phyloP scores from a whole-genome alignment of 2,797 vertebrate genomes.

The Pseudomugil tenellus region DNA sequence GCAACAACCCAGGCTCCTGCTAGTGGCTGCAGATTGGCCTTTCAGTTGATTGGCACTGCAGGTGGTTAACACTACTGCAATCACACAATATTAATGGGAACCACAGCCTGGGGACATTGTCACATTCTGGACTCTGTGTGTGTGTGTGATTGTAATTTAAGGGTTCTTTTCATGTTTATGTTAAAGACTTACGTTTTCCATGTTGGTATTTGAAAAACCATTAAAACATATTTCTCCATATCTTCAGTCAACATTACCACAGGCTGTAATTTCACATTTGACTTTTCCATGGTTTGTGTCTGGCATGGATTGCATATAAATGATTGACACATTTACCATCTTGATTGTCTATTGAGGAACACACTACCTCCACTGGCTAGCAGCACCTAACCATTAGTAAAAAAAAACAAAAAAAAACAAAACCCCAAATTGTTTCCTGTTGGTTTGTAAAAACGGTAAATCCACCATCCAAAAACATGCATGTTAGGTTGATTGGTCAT shows the following conservation, averaged over 20 bases:
- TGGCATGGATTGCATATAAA: not conserved
- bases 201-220: constrained; percentile 30
- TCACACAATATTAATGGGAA: constrained; percentile 58
- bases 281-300: not conserved
- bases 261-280: constrained; percentile 27
- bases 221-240: constrained; percentile 24
- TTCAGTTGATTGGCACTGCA: constrained; percentile 62
- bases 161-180: constrained; percentile 13
- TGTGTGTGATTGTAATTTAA: constrained; percentile 19
- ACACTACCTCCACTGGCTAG: not conserved
- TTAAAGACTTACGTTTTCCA: constrained; percentile 17
- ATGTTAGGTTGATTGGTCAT: too few species aligned
- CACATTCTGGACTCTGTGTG: constrained; percentile 20
- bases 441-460: too few species aligned
- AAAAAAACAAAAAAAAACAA: too few species aligned
- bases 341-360: not conserved
- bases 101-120: constrained; percentile 39
- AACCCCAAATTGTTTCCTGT: too few species aligned
- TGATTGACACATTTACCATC: not conserved
- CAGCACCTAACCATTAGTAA: too few species aligned
- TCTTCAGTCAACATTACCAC: constrained; percentile 27
- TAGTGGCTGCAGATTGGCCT: constrained; percentile 51
- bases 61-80: constrained; percentile 40
- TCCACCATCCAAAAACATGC: too few species aligned
- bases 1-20: constrained; percentile 19